Base-by-base conservation (phyloP, 2,113 vertebrate genomes). In the Spea multiplicata region DNA sequence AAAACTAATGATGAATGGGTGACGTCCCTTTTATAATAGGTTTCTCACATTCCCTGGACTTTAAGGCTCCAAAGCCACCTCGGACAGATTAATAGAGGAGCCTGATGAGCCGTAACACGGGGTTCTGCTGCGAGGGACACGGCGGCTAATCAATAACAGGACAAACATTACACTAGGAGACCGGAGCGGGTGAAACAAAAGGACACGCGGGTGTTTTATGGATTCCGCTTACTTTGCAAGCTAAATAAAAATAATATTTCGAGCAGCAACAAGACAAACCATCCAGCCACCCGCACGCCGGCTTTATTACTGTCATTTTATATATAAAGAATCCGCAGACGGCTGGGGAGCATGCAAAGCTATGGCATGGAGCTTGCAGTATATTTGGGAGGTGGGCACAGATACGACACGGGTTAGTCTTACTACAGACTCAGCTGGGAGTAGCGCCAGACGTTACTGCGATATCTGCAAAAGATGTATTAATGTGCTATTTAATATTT, bases 81-180 rank as follows among this genome's bases (percentile, higher is more conserved):
- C 49, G 64, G 69, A 59, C 68, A 65, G 14, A 8, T n/a, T 14
- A 49, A 52, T 47, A 73, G 83, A 66, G 5, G 45, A 0, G 0
- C 3, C 48, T 57, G 6, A 68, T 14, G 64, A 62, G 68, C 16
- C 81, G 10, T 49, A 62, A 68, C 46, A 0, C 17, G 0, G 52
- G 46, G 0, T 75, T 64, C 13, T 8, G 50, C 50, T 76, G 62
- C 61, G 13, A 4, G 47, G 69, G 45, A 73, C 66, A 52, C n/a
- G 67, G 3, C 65, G 50, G 59, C 61, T 82, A 74, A n/a, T 45
- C 79, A 75, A 79, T 44, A 82, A 8, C 17, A 73, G 53, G 73
- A 49, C 50, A 16, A 59, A 77, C 50, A 72, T 73, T 72, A 30
- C 30, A 30, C 55, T 57, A 57, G 72, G 47, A 74, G 44, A 55